A percentile compares a stretch with the other conserved stretches of the same genome.
Conservation (phyloP, 2,797 vertebrate species). For the Okamejei kenojei region DNA sequence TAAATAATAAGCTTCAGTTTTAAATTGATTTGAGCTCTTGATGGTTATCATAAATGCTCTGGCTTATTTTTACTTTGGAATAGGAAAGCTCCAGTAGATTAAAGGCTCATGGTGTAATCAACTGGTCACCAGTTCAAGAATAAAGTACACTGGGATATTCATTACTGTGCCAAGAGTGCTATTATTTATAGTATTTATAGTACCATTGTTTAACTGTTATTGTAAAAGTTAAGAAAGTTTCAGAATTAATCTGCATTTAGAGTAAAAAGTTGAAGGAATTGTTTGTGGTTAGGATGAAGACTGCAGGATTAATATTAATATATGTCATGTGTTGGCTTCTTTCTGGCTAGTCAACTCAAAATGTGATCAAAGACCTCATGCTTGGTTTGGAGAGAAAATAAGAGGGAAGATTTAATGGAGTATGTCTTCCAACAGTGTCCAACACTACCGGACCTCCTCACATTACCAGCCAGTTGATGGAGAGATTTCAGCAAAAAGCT, state of each 20-base stretch:
- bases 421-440: not conserved
- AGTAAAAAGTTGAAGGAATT: not conserved
- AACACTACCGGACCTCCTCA: not conserved
- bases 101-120: conserved; percentile 6
- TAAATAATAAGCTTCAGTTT: conserved; percentile 1
- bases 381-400: not conserved
- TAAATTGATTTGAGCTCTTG: conserved; percentile 18
- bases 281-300: not conserved
- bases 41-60: conserved; percentile 27
- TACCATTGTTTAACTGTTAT: not conserved
- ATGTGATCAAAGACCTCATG: not conserved
- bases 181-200: not conserved
- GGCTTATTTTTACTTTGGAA: conserved; percentile 21
- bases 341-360: not conserved
- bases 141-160: not conserved
- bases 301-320: not conserved
- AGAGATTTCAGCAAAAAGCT: not conserved
- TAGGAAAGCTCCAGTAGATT: conserved; percentile 15
- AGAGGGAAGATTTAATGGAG: not conserved
- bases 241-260: not conserved
- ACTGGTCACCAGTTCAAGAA: not conserved
- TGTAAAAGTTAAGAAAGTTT: not conserved
- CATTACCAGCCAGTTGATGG: not conserved
- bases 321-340: not conserved
- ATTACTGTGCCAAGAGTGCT: not conserved